A percentile compares a stretch with the other conserved stretches of the same genome.
Evolutionary conservation across 2,113 vertebrate species (phyloP).

Genomic region (Chitala chitala): DNA sequence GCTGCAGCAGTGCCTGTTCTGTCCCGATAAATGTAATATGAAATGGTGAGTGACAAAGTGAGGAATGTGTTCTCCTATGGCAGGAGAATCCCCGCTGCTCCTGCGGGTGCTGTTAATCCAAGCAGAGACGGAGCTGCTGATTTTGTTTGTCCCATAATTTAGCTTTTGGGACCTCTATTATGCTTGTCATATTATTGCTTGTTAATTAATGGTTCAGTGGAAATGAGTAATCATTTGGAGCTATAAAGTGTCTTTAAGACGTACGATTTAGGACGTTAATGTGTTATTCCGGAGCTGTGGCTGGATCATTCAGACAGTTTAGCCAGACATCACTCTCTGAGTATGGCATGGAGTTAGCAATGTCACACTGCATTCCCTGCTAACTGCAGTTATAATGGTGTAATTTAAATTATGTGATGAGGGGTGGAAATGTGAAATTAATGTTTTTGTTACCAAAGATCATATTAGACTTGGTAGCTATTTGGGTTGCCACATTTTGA

Average conservation of each 20-base stretch:
- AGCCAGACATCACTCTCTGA: no score
- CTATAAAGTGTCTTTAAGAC: not conserved
- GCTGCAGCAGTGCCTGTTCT: not conserved
- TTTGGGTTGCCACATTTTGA: no score
- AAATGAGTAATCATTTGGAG: not conserved
- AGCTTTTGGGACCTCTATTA: not conserved
- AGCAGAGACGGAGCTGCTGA: not conserved
- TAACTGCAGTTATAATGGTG: no score
- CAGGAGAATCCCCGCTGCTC: not conserved
- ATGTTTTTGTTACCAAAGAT: no score
- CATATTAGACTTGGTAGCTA: no score
- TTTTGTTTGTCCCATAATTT: no score
- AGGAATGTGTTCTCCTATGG: not conserved
- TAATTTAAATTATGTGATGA: no score
- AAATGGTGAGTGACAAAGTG: not conserved
- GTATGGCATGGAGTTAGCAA: no score
- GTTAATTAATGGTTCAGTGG: slow-evolving; percentile 5
- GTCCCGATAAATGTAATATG: not conserved
- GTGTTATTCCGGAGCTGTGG: no score
- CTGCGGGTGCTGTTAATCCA: not conserved
- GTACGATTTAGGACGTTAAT: no score
- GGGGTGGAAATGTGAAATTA: no score
- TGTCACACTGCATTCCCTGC: no score
- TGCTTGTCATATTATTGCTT: slow-evolving; percentile 10
- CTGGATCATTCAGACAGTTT: not conserved